phyloP scores from a whole-genome alignment of 1,140 invertebrate species.

The Bradysia coprophila region DNA sequence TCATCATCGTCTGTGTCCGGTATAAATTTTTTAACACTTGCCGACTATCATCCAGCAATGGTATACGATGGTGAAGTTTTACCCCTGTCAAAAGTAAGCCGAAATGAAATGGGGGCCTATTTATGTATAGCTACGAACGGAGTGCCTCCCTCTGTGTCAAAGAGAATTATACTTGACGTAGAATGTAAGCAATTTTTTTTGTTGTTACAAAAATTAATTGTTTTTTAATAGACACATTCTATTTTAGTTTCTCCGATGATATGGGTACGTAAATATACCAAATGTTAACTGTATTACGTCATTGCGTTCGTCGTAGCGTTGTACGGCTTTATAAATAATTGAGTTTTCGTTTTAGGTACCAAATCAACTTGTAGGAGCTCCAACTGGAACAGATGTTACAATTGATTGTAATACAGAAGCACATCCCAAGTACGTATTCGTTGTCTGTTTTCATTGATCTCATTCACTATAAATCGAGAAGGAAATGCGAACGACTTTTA shows the following conservation, averaged over 20 bases:
- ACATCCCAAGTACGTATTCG: conserved; percentile 46
- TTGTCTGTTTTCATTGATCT: neutral
- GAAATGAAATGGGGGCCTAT: conserved; percentile 75
- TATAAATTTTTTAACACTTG: neutral
- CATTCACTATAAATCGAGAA: neutral
- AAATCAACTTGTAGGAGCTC: conserved; percentile 79
- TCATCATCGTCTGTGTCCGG: no score
- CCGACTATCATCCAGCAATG: conserved; percentile 30
- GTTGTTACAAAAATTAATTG: neutral
- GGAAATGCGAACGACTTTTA: neutral
- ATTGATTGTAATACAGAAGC: conserved; percentile 87
- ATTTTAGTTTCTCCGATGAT: conserved; percentile 73
- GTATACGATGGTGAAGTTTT: conserved; percentile 63
- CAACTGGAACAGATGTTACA: conserved; percentile 71
- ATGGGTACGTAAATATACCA: no score
- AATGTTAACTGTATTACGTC: neutral
- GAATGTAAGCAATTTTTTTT: conserved; percentile 43
- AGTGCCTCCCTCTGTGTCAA: conserved; percentile 72
- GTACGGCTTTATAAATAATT: conserved; percentile 17
- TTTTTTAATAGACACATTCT: neutral
- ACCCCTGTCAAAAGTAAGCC: conserved; percentile 62
- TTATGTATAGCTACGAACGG: conserved; percentile 64
- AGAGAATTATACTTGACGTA: conserved; percentile 71
- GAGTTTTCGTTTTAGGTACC: no score
- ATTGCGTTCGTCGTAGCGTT: neutral